Evolutionary conservation across 2,888 invertebrate species (phyloP).

Genomic region (Isoperla grammatica): DNA sequence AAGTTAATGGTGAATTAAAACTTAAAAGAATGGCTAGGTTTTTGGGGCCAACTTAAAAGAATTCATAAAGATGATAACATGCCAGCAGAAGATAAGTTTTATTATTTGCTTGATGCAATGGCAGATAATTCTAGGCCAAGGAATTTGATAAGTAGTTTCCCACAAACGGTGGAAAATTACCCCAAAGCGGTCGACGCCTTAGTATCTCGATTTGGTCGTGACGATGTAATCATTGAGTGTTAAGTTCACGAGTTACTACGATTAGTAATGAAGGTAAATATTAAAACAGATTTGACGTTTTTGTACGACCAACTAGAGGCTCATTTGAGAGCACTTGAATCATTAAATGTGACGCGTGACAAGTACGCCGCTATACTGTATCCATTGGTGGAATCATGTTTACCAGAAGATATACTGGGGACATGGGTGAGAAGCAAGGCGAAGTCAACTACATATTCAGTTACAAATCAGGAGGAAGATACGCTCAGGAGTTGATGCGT

Average conservation of each 20-base stretch:
- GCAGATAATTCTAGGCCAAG: not conserved
- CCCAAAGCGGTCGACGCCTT: not conserved
- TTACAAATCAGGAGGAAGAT: no score
- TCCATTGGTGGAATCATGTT: no score
- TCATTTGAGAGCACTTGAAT: no score
- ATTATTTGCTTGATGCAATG: slow-evolving; percentile 11
- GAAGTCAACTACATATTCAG: no score
- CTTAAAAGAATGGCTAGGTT: not conserved
- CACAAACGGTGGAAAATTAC: not conserved
- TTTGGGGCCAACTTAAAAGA: slow-evolving; percentile 3
- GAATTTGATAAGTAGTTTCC: no score
- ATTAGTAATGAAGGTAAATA: not conserved
- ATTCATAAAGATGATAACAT: not conserved
- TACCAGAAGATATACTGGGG: no score
- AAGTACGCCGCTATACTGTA: no score
- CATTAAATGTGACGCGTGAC: no score
- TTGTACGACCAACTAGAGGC: no score
- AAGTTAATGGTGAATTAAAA: slow-evolving; percentile 1
- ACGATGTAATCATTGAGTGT: not conserved
- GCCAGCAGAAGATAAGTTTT: slow-evolving; percentile 1
- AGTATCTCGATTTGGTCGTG: slow-evolving; percentile 2
- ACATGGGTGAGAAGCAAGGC: no score
- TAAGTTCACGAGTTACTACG: not conserved
- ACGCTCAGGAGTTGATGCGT: no score
- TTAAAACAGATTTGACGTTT: not conserved